Evolutionary conservation across 1,140 invertebrate genomes (phyloP).

Genomic region (Mylabris phalerata): DNA sequence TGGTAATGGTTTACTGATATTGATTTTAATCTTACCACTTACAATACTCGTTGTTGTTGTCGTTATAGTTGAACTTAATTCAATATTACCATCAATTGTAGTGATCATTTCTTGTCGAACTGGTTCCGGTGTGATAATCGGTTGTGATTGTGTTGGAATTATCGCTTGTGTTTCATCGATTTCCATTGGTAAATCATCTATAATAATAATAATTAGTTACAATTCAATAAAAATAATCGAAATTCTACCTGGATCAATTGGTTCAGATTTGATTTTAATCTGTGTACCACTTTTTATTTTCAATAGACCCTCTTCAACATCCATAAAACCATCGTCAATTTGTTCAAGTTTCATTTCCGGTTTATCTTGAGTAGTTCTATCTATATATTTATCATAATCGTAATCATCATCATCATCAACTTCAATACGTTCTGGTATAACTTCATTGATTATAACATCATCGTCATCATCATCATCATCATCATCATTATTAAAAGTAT

Average conservation of each 20-base stretch:
- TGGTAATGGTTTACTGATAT: conserved; percentile 63
- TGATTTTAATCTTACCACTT: conserved; percentile 67
- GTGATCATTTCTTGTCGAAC: conserved; percentile 54
- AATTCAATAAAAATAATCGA: background rate
- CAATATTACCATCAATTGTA: conserved; percentile 66
- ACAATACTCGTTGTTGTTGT: conserved; percentile 41
- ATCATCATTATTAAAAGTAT: conserved; percentile 42
- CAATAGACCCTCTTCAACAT: conserved; percentile 33
- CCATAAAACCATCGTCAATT: conserved; percentile 42
- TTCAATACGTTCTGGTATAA: conserved; percentile 46
- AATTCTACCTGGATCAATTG: conserved; percentile 49
- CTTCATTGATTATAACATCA: conserved; percentile 52
- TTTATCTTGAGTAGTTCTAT: background rate
- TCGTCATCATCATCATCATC: conserved; percentile 46
- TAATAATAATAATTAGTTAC: background rate
- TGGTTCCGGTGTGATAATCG: conserved; percentile 44
- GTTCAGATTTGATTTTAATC: conserved; percentile 53
- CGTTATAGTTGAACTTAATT: conserved; percentile 50
- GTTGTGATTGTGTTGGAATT: background rate
- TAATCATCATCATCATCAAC: conserved; percentile 47
- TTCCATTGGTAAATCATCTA: conserved; percentile 3
- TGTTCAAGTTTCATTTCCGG: conserved; percentile 16
- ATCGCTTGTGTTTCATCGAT: background rate
- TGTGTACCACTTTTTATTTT: conserved; percentile 37
- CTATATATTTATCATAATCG: conserved; percentile 34